Conservation (phyloP, 1,140 invertebrate genomes). For the Megalonaias nervosa region DNA sequence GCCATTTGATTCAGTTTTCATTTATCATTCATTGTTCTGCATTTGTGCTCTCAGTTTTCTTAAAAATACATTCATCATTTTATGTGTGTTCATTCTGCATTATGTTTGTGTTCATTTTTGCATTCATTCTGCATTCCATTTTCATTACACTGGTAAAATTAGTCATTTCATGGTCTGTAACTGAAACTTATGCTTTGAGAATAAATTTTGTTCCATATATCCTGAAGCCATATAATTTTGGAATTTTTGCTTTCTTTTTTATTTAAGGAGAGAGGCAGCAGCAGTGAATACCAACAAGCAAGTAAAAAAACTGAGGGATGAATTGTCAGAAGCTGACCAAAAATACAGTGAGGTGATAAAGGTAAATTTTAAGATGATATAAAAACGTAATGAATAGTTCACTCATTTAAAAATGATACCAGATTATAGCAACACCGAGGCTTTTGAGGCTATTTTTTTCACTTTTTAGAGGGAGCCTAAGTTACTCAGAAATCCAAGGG, state of each 20-base stretch:
- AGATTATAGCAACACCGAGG: too few species aligned
- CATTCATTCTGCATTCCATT: neutral
- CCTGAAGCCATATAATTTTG: neutral
- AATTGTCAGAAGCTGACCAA: slow-evolving; percentile 44
- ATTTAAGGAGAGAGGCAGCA: slow-evolving; percentile 57
- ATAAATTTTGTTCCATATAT: neutral
- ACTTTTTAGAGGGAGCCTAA: too few species aligned
- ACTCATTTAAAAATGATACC: too few species aligned
- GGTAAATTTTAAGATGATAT: slow-evolving; percentile 33
- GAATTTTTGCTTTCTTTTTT: slow-evolving; percentile 1
- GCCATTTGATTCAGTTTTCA: too few species aligned
- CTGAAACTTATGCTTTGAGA: neutral
- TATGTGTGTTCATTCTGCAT: too few species aligned
- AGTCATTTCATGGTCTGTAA: neutral
- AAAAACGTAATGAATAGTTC: too few species aligned
- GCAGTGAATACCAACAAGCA: slow-evolving; percentile 62
- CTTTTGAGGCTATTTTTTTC: too few species aligned
- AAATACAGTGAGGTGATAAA: slow-evolving; percentile 53
- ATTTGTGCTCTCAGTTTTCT: too few species aligned
- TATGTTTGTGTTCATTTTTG: neutral
- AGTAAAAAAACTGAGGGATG: slow-evolving; percentile 56
- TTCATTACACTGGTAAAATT: neutral
- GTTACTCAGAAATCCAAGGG: too few species aligned
- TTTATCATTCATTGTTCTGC: too few species aligned
- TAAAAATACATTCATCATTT: too few species aligned